Conservation (phyloP, 2,888 invertebrate species). For the Xylota sylvarum region DNA sequence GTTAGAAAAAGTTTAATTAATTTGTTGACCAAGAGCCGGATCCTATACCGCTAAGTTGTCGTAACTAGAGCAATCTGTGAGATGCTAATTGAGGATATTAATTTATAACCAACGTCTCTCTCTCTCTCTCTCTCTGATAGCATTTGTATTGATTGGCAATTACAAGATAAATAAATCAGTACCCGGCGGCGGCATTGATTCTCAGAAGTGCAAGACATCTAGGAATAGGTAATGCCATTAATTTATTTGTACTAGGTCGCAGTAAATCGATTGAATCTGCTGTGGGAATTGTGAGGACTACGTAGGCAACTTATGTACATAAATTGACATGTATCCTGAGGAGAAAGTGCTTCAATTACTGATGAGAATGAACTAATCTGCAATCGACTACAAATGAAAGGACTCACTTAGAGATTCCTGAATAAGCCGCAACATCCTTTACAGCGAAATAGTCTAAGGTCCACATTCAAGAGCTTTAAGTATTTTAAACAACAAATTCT, state of each 20-base stretch:
- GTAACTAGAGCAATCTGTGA: conserved; percentile 39
- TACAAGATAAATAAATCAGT: neutral
- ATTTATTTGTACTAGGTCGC: neutral
- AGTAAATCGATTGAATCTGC: neutral
- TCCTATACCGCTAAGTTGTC: conserved; percentile 19
- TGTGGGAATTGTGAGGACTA: neutral
- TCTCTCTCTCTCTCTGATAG: neutral
- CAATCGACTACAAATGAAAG: too few species aligned
- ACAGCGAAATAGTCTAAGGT: too few species aligned
- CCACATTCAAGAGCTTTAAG: too few species aligned
- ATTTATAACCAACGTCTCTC: too few species aligned
- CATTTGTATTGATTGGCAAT: conserved; percentile 11
- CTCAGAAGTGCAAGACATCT: neutral
- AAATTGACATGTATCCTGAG: too few species aligned
- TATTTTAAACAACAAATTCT: too few species aligned
- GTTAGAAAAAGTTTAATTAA: conserved; percentile 47
- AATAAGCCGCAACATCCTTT: too few species aligned
- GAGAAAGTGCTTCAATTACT: too few species aligned
- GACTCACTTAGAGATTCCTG: too few species aligned
- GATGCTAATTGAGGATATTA: conserved; percentile 28
- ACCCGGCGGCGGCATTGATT: neutral
- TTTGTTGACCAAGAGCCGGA: conserved; percentile 17
- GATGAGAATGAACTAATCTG: too few species aligned
- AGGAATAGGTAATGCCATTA: neutral
- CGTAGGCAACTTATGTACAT: too few species aligned